phyloP scores from a whole-genome alignment of 2,113 vertebrate species.

The Brachyhypopomus gauderio region DNA sequence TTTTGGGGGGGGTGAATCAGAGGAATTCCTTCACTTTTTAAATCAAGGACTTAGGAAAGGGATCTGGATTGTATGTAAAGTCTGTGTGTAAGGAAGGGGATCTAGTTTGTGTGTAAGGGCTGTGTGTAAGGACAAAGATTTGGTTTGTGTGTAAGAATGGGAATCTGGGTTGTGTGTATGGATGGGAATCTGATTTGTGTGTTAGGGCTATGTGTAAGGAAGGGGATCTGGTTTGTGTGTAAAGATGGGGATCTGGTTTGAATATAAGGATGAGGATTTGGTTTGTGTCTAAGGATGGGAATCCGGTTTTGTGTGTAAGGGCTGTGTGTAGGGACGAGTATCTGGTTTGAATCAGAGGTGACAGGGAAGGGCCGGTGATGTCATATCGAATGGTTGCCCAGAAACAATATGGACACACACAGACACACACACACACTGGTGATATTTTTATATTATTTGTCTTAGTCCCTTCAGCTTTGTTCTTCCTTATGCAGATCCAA shows the following conservation, averaged over 20 bases:
- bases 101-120: too few species aligned
- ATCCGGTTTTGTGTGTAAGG: too few species aligned
- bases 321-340: not conserved
- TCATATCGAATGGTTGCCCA: slow-evolving; percentile 56
- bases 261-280: not conserved
- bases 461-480: slow-evolving; percentile 48
- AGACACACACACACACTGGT: slow-evolving; percentile 55
- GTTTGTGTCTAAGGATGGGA: not conserved
- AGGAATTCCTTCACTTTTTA: not conserved
- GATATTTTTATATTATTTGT: slow-evolving; percentile 54
- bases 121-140: not conserved
- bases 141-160: not conserved
- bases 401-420: slow-evolving; percentile 56
- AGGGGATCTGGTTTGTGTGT: too few species aligned
- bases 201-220: not conserved
- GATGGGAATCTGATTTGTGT: not conserved
- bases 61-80: not conserved
- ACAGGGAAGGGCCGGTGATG: slow-evolving; percentile 54
- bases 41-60: not conserved
- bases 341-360: slow-evolving; percentile 57
- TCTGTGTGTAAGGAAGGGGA: not conserved
- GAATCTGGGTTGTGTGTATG: too few species aligned
- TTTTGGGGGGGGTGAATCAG: not conserved
- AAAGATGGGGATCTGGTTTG: slow-evolving; percentile 6
- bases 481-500: not conserved